Evolutionary conservation across 2,888 invertebrate genomes (phyloP), one percentile per base, ranked within the genome.

Genomic region (Mesorhabditis sp.): DNA sequence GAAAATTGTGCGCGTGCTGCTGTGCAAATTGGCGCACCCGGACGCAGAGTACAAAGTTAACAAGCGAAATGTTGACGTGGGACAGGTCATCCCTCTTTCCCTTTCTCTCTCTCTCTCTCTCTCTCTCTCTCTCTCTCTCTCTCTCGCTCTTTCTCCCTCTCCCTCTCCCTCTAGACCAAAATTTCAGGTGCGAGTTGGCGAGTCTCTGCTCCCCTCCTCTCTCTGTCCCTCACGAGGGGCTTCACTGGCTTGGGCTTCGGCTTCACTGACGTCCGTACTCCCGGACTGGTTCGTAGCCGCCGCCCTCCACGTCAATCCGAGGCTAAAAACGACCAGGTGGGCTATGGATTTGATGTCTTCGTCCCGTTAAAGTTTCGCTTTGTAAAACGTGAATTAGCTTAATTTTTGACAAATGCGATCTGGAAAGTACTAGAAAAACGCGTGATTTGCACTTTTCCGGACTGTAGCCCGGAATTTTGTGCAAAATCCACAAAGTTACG

Each of bases 41-140:
- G 97, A 97, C 87, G 92, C 92, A 0, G 95, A 96, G 83, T 92
- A 92, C 87, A 93, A 93, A 87, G 91, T 97, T 66, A 95, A 95
- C 87, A 93, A 93, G 86, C 91, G 92, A 76, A 90, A 91, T 1
- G 90, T 94, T 87, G 91, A 91, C 0, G 90, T 91, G 81, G 88
- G 89, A 41, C 89, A 90, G 72, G 74, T 74, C 1, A 28, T 28
- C 28, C 28, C 28, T n/a, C n/a, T n/a, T n/a, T n/a, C n/a, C n/a
- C 28, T 28, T 2, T 28, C 28, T 28, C 28, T 28, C 28, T 28
- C 28, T 28, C 28, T 28, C 28, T 28, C 28, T 28, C 28, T 28
- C 28, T 28, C 28, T 28, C 28, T 28, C 28, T 28, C 28, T 28
- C 28, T 28, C 28, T 28, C 28, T 28, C 28, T 28, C 28, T 28